Conservation (phyloP, 1,140 invertebrate genomes). For the Tachypleus tridentatus region DNA sequence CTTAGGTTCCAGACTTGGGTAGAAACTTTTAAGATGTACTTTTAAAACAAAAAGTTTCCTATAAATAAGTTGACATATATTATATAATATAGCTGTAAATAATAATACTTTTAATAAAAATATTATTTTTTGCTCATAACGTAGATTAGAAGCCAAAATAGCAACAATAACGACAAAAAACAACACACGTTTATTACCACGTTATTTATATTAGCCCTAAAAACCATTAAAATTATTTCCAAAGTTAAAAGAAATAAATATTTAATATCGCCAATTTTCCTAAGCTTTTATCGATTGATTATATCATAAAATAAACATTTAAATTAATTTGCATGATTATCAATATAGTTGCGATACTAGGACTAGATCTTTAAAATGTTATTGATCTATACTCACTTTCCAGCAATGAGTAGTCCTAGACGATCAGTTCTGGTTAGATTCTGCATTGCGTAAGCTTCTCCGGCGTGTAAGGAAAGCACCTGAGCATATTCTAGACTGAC, state of each 20-base stretch:
- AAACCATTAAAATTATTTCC: too few relatives aligned
- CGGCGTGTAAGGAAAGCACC: conserved; percentile 64
- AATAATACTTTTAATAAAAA: too few relatives aligned
- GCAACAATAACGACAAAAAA: too few relatives aligned
- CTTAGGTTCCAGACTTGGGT: too few relatives aligned
- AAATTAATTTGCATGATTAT: conserved; percentile 3
- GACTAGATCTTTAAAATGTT: background rate
- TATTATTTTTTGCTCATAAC: too few relatives aligned
- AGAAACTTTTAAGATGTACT: too few relatives aligned
- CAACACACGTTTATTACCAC: too few relatives aligned
- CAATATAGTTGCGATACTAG: background rate
- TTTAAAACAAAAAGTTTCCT: too few relatives aligned
- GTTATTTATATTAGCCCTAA: too few relatives aligned
- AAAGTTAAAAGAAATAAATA: background rate
- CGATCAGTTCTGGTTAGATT: conserved; percentile 71
- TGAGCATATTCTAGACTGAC: conserved; percentile 67
- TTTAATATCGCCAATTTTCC: background rate
- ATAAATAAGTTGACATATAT: too few relatives aligned
- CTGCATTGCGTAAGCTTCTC: conserved; percentile 78
- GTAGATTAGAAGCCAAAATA: too few relatives aligned
- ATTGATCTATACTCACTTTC: conserved; percentile 41
- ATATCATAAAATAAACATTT: background rate
- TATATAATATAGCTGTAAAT: too few relatives aligned
- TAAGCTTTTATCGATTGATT: background rate
- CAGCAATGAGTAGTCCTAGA: conserved; percentile 58